Evolutionary conservation across 2,113 vertebrate species (phyloP), one percentile per base, ranked within the genome.

Genomic region (Cyrtonyx montezumae): DNA sequence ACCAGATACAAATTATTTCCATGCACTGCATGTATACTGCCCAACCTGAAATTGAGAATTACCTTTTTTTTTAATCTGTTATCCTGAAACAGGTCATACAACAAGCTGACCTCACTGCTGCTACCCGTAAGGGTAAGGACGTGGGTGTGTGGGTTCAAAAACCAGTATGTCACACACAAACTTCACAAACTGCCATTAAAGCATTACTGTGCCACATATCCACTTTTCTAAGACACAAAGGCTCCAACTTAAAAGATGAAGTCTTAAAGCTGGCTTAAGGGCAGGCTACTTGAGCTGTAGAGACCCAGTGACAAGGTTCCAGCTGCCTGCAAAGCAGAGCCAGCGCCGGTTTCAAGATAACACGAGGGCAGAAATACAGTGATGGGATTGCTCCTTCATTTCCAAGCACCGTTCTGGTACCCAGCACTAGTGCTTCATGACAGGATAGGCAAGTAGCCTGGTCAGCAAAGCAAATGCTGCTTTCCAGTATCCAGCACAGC

Each of bases 161-260:
- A 84, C 51, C 8, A 87, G 55, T 19, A 59, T 26, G 34, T 58
- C 81, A 92, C 78, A 89, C 63, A 30, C 55, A 45, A 79, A 87
- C 66, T 59, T 82, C 67, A 62, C 36, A 46, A 82, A 90, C 88
- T 76, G 58, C 77, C 71, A 74, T 46, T 78, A 46, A 10, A 21
- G 42, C 34, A 46, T 76, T 76, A 15, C 42, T 34, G 56, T 15
- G 20, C 25, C 25, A 26, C 13, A 6, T 46, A 48, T 6, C 43
- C 34, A 36, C 43, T 76, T 66, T 81, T 76, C 66, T n/a, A 84
- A 93, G 75, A 63, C 26, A 84, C 32, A 76, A 69, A 87, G 65
- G 36, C 37, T 91, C 42, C n/a, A 59, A 45, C 53, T 92, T 37
- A 63, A n/a, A n/a, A n/a, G n/a, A n/a, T n/a, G n/a, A n/a, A n/a